Base-by-base conservation (phyloP, 2,888 invertebrate genomes). In the Eilema sororculum region DNA sequence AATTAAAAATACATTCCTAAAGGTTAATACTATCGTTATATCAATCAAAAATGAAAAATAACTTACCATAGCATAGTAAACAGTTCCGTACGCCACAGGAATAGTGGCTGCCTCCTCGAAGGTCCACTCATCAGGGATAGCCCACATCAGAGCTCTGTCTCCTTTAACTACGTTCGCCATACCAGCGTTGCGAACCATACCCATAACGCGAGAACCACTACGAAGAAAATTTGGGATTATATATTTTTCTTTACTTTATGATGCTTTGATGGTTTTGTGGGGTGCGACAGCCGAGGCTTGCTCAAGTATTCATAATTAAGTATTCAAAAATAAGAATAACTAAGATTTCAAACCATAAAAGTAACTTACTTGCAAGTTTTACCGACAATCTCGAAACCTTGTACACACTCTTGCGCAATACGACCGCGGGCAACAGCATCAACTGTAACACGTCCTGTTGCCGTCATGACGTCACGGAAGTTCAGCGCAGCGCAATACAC, bases 401-500 rank as follows among this genome's bases (percentile, higher is more conserved):
- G 95, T 0, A 97, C 96, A 80, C 96, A 96, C 77, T 96, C 97
- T 79, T 98, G 96, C 13, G 96, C 93, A 30, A 96, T 86, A n/a
- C 97, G 94, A 0, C 95, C 96, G 41, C 96, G 95, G 0, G 97
- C 97, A 0, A 98, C 96, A 0, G 98, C 96, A 87, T 99, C 99
- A 0, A 97, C 96, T 10, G 98, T 97, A 9, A 99, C 96, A 85
- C 98, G 98, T 2, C 99, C 99, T 0, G 98, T 98, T 0, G 99
- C 98, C 0, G 98, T 95, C 99, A 99, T 99, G 0, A 99, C 96
- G 89, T 99, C 99, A 85, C 98, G 97, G 96, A 99, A 99, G 93
- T 99, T 99, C 20, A 99, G 89, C 0, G 98, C 96, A 0, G 98
- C 93, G 86, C 97, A 98, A 83, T 97, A 96, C 0, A 98, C 96